These are phyloP conservation scores for Drosophila aff. DNA, from an alignment of 1,140 invertebrate genomes.

Conservation along the genomic window DNA sequence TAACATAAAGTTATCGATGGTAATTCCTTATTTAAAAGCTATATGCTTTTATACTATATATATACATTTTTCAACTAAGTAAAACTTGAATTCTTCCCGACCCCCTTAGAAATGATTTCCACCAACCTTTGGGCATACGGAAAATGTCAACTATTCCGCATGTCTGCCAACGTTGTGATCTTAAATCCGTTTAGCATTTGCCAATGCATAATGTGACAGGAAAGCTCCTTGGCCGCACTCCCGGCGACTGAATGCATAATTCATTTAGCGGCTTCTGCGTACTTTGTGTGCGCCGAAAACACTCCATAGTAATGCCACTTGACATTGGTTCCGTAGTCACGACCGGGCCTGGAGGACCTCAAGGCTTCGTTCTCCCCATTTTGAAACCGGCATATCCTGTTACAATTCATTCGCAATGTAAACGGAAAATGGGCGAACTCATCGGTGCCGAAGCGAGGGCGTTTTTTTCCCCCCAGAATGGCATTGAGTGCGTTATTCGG, in stretches of 20 bases:
- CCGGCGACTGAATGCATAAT: constrained; percentile 60
- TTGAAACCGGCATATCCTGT: constrained; percentile 32
- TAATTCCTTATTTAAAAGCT: too few species aligned
- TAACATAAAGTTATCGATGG: too few species aligned
- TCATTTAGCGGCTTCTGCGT: constrained; percentile 64
- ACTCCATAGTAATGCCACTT: constrained; percentile 56
- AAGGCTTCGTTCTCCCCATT: constrained; percentile 33
- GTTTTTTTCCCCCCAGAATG: constrained; percentile 9
- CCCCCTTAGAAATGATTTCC: background rate
- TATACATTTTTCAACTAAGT: background rate
- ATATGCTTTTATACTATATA: too few species aligned
- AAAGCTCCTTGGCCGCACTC: constrained; percentile 5
- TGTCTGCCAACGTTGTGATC: background rate
- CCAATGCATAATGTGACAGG: constrained; percentile 31
- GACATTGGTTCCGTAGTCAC: constrained; percentile 61
- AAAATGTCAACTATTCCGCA: constrained; percentile 16
- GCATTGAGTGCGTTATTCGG: constrained; percentile 44
- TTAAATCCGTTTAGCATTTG: constrained; percentile 29
- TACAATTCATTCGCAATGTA: constrained; percentile 38
- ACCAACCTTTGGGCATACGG: background rate
- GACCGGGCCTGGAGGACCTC: constrained; percentile 28
- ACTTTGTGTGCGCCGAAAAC: constrained; percentile 44
- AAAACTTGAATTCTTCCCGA: background rate
- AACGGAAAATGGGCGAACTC: constrained; percentile 23
- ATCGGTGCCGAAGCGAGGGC: constrained; percentile 9